These are phyloP conservation scores for Siderastrea radians DNA, from an alignment of 92 coral and sea anemone species.

Conservation along the genomic window DNA sequence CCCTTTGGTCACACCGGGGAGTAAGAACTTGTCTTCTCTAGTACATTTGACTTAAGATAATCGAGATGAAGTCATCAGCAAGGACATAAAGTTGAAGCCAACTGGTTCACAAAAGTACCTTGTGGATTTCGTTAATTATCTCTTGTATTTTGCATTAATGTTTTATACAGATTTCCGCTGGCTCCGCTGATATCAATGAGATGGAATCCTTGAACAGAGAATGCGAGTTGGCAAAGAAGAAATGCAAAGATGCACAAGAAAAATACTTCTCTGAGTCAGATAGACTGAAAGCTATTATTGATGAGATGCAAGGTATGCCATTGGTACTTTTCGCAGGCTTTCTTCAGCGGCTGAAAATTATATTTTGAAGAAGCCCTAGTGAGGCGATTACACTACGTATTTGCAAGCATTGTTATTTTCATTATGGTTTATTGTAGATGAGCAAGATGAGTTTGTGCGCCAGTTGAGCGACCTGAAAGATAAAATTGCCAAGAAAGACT, in stretches of 20 bases:
- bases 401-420: not conserved
- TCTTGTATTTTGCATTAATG: not conserved
- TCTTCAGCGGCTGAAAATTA: not conserved
- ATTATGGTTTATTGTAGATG: conserved; percentile 14
- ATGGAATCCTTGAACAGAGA: conserved; percentile 18
- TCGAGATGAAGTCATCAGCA: too few relatives aligned
- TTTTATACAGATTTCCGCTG: not conserved
- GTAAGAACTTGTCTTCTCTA: too few relatives aligned
- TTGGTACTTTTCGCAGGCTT: not conserved
- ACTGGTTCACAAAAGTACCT: too few relatives aligned
- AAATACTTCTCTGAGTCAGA: conserved; percentile 37
- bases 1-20: too few relatives aligned
- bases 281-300: conserved; percentile 54
- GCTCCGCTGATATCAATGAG: not conserved
- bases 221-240: conserved; percentile 28
- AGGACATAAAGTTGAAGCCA: too few relatives aligned
- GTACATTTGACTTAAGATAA: not conserved
- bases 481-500: not conserved
- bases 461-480: conserved; percentile 23
- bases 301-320: conserved; percentile 63
- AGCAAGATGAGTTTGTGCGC: conserved; percentile 14
- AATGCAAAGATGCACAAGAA: conserved; percentile 12
- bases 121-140: too few relatives aligned
- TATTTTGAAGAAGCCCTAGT: not conserved
- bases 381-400: not conserved